Evolutionary conservation across 2,888 invertebrate genomes (phyloP).

Genomic region (Venusia cambrica): DNA sequence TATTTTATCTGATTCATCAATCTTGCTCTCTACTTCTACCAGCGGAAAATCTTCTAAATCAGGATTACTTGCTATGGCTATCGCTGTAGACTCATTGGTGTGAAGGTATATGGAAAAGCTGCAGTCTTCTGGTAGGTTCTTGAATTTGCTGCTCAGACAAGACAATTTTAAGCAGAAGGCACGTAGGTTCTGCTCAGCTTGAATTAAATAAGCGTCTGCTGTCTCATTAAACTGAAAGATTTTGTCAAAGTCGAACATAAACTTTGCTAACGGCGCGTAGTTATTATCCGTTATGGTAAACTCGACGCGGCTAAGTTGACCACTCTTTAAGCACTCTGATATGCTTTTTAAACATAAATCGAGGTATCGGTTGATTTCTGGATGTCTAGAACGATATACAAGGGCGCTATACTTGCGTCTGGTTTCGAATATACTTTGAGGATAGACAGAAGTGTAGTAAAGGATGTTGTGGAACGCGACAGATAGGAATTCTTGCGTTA

Average conservation of each 20-base stretch:
- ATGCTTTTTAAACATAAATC: slow-evolving; percentile 75
- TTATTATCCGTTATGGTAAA: slow-evolving; percentile 64
- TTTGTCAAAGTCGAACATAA: slow-evolving; percentile 60
- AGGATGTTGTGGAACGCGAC: slow-evolving; percentile 84
- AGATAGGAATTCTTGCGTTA: slow-evolving; percentile 84
- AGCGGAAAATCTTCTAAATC: slow-evolving; percentile 69
- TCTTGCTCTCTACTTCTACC: slow-evolving; percentile 49
- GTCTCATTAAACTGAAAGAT: slow-evolving; percentile 47
- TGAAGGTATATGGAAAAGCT: slow-evolving; percentile 83
- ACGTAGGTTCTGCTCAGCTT: slow-evolving; percentile 82
- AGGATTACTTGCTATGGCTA: slow-evolving; percentile 76
- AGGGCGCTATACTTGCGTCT: slow-evolving; percentile 83
- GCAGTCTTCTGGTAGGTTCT: slow-evolving; percentile 72
- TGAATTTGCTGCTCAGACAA: slow-evolving; percentile 65
- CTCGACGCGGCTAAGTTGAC: slow-evolving; percentile 73
- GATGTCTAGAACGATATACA: slow-evolving; percentile 82
- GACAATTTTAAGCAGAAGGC: slow-evolving; percentile 82
- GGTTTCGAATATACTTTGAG: slow-evolving; percentile 81
- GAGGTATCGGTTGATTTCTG: slow-evolving; percentile 84
- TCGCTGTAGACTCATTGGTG: slow-evolving; percentile 81
- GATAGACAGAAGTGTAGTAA: slow-evolving; percentile 82
- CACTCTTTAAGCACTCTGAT: slow-evolving; percentile 69
- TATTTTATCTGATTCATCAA: slow-evolving; percentile 44
- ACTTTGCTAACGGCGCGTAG: slow-evolving; percentile 49
- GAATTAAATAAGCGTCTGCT: slow-evolving; percentile 82